Percentiles rank a stretch among this genome's conserved stretches.
Evolutionary conservation across 2,113 vertebrate species (phyloP).

Genomic region (Burhinus bistriatus): DNA sequence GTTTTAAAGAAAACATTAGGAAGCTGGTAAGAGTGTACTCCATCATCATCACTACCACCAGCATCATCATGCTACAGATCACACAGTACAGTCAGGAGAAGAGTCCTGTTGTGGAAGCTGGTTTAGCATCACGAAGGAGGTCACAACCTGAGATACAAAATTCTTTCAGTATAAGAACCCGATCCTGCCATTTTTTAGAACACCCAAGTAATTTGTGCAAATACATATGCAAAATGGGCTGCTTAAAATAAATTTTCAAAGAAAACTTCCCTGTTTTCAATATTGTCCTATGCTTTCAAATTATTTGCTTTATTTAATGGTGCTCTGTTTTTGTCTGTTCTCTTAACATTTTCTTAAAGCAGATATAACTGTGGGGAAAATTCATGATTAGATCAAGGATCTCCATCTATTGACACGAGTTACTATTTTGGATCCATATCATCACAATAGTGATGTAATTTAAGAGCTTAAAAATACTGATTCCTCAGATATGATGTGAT

Average conservation of each 20-base stretch:
- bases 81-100: not conserved
- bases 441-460: not conserved
- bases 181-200: not conserved
- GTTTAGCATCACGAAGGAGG: not conserved
- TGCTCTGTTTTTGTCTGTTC: not conserved
- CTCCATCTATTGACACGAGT: not conserved
- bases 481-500: not conserved
- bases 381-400: not conserved
- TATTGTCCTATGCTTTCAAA: not conserved
- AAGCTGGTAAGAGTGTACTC: not conserved
- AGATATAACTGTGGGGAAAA: not conserved
- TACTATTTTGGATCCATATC: not conserved
- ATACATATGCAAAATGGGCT: not conserved
- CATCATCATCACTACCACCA: not conserved
- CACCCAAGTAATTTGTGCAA: rapidly evolving
- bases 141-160: not conserved
- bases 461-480: not conserved
- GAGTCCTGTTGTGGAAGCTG: not conserved
- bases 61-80: not conserved
- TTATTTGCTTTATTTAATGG: not conserved
- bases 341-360: not conserved
- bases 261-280: not conserved
- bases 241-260: not conserved
- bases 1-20: not conserved
- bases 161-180: not conserved